phyloP scores from a whole-genome alignment of 1,140 invertebrate species.

The Brachionus manjavacas region DNA sequence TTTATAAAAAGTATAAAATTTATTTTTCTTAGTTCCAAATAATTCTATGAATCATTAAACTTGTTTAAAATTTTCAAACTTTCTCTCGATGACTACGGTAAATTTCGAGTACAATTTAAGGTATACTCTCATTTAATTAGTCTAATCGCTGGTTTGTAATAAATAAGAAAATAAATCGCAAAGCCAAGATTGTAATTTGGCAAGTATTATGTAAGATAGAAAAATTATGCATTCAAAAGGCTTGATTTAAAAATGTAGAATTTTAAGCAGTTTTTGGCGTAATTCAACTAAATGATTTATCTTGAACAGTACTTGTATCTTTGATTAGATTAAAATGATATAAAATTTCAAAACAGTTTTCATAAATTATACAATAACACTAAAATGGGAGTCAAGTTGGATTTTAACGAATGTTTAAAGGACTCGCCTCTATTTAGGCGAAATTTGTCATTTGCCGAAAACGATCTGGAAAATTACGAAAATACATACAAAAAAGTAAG shows the following conservation, averaged over 20 bases:
- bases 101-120: not conserved
- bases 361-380: not conserved
- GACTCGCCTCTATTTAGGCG: conserved; percentile 31
- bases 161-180: not conserved
- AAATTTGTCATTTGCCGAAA: not conserved
- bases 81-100: not conserved
- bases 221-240: not conserved
- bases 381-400: conserved; percentile 35
- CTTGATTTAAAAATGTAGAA: not conserved
- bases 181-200: not conserved
- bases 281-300: not conserved
- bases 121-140: not conserved
- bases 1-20: not conserved
- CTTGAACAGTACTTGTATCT: not conserved
- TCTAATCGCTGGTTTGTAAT: not conserved
- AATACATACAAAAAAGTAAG: conserved; percentile 21
- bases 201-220: not conserved
- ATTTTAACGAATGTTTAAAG: conserved; percentile 26
- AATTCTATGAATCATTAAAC: not conserved
- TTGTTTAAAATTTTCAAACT: not conserved
- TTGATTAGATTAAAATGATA: conserved; percentile 2
- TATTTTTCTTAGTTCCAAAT: not conserved
- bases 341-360: not conserved
- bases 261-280: not conserved
- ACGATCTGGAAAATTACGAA: conserved; percentile 14